phyloP scores from a whole-genome alignment of 2,113 vertebrate genomes.

The Callipepla squamata region DNA sequence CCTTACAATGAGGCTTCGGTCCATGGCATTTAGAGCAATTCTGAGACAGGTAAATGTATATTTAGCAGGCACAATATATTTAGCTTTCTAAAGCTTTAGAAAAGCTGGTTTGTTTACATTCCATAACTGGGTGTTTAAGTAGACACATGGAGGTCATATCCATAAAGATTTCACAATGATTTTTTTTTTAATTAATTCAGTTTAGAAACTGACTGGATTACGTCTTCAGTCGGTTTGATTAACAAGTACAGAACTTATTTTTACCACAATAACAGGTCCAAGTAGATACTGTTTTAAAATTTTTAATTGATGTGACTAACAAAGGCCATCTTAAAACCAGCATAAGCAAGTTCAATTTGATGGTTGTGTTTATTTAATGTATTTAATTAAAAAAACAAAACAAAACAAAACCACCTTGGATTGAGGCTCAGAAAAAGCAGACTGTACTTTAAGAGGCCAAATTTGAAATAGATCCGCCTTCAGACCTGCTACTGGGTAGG shows the following conservation, averaged over 20 bases:
- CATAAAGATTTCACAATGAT: not conserved
- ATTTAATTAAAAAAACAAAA: not conserved
- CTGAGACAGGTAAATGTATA: not conserved
- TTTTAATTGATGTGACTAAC: not conserved
- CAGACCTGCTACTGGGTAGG: no score
- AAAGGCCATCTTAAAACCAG: not conserved
- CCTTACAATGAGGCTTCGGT: conserved; percentile 90
- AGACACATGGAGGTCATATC: not conserved
- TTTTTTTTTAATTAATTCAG: not conserved
- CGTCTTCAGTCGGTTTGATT: not conserved
- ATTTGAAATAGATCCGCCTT: not conserved
- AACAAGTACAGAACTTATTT: no score
- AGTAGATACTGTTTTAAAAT: not conserved
- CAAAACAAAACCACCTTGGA: not conserved
- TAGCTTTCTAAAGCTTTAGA: not conserved
- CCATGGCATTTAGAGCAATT: conserved; percentile 81
- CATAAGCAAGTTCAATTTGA: not conserved
- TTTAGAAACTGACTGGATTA: not conserved
- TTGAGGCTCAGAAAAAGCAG: not conserved
- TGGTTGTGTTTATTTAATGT: not conserved
- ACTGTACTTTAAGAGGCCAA: not conserved
- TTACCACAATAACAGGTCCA: not conserved
- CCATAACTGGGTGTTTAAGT: not conserved
- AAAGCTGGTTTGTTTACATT: not conserved
- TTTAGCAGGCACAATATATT: not conserved